Evolutionary conservation across 2,113 vertebrate species (phyloP), one percentile per base, ranked within the genome.

Genomic region (Aleadryas rufinucha): DNA sequence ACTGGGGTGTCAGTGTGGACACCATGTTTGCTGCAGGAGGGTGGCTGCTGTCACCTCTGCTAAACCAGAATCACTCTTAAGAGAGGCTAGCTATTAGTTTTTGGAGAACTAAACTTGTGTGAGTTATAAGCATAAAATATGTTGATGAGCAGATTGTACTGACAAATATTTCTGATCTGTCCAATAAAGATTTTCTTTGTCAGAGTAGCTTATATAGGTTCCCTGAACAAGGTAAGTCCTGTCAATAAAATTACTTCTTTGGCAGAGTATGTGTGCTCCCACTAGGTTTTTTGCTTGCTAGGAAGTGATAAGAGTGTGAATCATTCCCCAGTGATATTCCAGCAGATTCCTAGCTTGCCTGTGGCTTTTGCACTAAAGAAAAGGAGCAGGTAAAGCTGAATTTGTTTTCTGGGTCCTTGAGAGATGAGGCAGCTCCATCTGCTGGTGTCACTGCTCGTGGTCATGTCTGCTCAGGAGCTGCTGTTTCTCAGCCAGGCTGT

Each of bases 401-500:
- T 76, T 61, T 35, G 7, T 66, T 70, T 61, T 76, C 79, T 79
- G 8, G 0, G n/a, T 50, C 24, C 28, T 60, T 86, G 44, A 20
- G 22, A 60, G 64, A 53, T 12, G 71, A 44, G 77, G 71, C 92
- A 96, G 96, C 93, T 92, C 96, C 93, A 95, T 95, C 95, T 97
- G 88, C 88, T 86, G 96, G 92, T 84, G 13, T 52, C 60, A 8
- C 22, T 52, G 80, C 22, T 94, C 8, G 0, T 35, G 37, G 41
- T 23, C 42, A 5, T 14, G 35, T 75, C 35, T 52, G 47, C 31
- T 66, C 16, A 18, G 35, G 33, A 70, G 31, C 89, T 72, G 45
- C 84, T 21, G 2, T 28, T 52, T 82, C 54, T 47, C 60, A 56
- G 0, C 30, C 9, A 2, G 10, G 11, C 20, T 39, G 35, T 22